Evolutionary conservation across 2,113 vertebrate genomes (phyloP).

Genomic region (Aix galericulata): DNA sequence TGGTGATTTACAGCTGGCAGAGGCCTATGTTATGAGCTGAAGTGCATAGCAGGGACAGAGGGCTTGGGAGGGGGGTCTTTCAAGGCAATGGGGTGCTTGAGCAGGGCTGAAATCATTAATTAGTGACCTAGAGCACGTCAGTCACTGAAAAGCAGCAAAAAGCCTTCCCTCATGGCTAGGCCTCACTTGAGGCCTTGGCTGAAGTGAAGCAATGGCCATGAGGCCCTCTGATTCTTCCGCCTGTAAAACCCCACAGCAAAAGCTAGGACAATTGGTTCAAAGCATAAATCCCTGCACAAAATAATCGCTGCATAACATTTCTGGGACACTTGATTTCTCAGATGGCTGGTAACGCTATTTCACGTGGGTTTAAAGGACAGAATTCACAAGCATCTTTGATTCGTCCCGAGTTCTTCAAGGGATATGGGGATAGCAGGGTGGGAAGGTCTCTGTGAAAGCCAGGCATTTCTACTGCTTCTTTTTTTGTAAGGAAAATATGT

Average conservation of each 20-base stretch:
- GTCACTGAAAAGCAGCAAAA: neutral
- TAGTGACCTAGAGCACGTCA: neutral
- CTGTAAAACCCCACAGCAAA: neutral
- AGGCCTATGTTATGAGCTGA: accelerated
- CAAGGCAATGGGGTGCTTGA: neutral
- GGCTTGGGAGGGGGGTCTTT: neutral
- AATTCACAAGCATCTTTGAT: neutral
- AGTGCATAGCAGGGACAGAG: accelerated
- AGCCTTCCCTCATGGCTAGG: accelerated
- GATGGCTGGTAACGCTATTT: neutral
- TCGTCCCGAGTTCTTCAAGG: neutral
- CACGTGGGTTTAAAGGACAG: neutral
- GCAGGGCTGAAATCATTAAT: neutral
- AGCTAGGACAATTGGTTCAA: neutral
- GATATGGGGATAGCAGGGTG: neutral
- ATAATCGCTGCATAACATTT: neutral
- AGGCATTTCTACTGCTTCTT: neutral
- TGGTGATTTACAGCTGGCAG: neutral
- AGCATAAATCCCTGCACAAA: neutral
- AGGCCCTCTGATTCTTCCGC: neutral
- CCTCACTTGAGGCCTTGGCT: neutral
- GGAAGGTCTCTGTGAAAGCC: neutral
- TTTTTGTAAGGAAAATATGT: neutral
- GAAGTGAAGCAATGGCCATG: neutral
- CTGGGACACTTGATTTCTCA: neutral